These are phyloP conservation scores for Cephus cinctus DNA, from an alignment of 1,140 invertebrate genomes.

Conservation along the genomic window DNA sequence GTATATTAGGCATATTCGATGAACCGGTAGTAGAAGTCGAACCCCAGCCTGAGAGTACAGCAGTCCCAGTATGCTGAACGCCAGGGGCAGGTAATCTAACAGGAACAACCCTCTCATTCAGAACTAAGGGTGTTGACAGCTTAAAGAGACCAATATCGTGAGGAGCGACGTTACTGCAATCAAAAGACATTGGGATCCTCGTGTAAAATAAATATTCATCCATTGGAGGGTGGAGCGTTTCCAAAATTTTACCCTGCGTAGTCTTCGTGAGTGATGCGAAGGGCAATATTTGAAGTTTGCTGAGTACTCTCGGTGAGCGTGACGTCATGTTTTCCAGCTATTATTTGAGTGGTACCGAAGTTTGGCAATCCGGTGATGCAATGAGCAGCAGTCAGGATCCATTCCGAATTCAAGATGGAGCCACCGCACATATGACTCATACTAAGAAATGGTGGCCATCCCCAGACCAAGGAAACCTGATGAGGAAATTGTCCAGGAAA, in stretches of 20 bases:
- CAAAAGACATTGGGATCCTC: conserved; percentile 8
- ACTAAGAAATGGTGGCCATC: conserved; percentile 18
- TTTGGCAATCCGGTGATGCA: conserved; percentile 23
- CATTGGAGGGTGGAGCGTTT: too few relatives aligned
- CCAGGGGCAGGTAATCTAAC: conserved; percentile 51
- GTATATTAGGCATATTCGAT: conserved; percentile 23
- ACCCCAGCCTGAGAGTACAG: conserved; percentile 56
- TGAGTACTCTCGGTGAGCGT: conserved; percentile 39
- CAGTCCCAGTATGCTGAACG: conserved; percentile 41
- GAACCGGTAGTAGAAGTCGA: conserved; percentile 31
- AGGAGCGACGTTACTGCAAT: conserved; percentile 50
- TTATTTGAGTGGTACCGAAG: conserved; percentile 26
- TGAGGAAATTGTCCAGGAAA: conserved; percentile 44
- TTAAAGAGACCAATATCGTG: conserved; percentile 67
- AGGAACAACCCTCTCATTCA: conserved; percentile 55
- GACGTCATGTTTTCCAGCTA: conserved; percentile 47
- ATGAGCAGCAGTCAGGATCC: conserved; percentile 57
- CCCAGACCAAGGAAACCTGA: conserved; percentile 39
- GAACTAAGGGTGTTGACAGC: conserved; percentile 56
- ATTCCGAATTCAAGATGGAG: conserved; percentile 49
- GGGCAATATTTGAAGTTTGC: conserved; percentile 42
- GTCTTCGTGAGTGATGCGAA: conserved; percentile 48
- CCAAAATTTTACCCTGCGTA: conserved; percentile 44
- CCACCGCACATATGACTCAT: conserved; percentile 55
- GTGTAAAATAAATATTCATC: too few relatives aligned